Evolutionary conservation across 1,140 invertebrate species (phyloP), one percentile per base, ranked within the genome.

Genomic region (Meloidogyne floridensis): DNA sequence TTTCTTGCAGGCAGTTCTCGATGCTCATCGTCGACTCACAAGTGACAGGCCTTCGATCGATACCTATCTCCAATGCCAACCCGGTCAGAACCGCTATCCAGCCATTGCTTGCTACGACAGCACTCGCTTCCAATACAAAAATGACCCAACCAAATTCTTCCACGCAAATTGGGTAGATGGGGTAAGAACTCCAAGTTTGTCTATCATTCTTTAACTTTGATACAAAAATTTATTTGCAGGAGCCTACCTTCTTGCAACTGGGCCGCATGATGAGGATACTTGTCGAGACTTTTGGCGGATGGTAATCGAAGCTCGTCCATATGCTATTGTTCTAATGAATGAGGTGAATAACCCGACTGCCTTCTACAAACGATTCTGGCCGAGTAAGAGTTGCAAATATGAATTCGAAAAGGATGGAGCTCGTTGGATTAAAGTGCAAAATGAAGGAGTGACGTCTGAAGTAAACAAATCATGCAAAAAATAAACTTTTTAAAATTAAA

Each of bases 291-390:
- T 65, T 65, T 65, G 59, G 59, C 59, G n/a, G n/a, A n/a, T 65
- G 59, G 59, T 65, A 5, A 15, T 65, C 6, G 59, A 65, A 18
- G 59, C 59, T 18, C 59, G 59, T 65, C 59, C 59, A n/a, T 65
- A 65, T 65, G 59, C 59, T 65, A 65, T 65, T 1, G 59, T 65
- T 65, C 15, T 65, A 8, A 65, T 65, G 59, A 65, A 65, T 65
- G 59, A 65, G n/a, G 59, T n/a, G n/a, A 65, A 65, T 65, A 65
- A 65, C n/a, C 56, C 59, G n/a, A 65, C 59, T n/a, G 59, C 59
- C 4, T 65, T 65, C 7, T 65, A 65, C 15, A 65, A 65, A 65
- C 59, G 59, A n/a, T 65, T 65, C 7, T 65, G 59, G 59, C 59
- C 59, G 3, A n/a, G 59, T 65, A 65, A n/a, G n/a, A 65, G 10